A percentile compares a stretch with the other conserved stretches of the same genome.
Evolutionary conservation across 1,140 invertebrate species (phyloP).

Genomic region (Mycetomoellerius zeteki): DNA sequence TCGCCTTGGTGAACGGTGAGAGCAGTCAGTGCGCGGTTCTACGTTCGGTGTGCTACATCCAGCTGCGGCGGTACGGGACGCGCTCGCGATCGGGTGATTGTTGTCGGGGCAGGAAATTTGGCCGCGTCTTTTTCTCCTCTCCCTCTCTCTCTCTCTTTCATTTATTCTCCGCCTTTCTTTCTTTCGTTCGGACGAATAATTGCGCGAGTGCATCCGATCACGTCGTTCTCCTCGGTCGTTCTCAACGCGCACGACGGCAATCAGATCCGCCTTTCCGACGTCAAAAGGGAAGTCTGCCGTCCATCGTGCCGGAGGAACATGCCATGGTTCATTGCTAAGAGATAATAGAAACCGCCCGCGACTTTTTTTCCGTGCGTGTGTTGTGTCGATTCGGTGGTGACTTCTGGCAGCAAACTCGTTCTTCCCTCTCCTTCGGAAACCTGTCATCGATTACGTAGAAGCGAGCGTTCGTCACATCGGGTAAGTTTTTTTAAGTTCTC

Average conservation of each 20-base stretch:
- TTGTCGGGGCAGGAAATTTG: constrained; percentile 58
- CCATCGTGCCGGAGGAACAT: constrained; percentile 66
- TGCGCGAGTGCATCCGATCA: constrained; percentile 58
- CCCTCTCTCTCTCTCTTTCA: constrained; percentile 57
- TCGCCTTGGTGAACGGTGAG: constrained; percentile 83
- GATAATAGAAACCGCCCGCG: constrained; percentile 42
- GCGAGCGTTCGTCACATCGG: constrained; percentile 16
- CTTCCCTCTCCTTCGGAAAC: neutral
- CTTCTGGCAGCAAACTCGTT: neutral
- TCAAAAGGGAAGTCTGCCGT: neutral
- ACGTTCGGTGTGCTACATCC: constrained; percentile 73
- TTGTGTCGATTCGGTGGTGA: constrained; percentile 11
- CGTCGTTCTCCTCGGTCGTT: constrained; percentile 15
- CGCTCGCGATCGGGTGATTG: constrained; percentile 69
- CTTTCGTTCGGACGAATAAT: constrained; percentile 31
- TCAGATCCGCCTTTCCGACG: neutral
- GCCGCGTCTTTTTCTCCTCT: constrained; percentile 55
- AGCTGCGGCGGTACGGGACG: constrained; percentile 73
- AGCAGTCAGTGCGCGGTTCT: constrained; percentile 84
- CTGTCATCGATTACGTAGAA: constrained; percentile 35
- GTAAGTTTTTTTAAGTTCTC: constrained; percentile 19
- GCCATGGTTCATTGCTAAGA: constrained; percentile 56
- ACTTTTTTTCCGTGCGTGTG: neutral
- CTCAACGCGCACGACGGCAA: constrained; percentile 32
- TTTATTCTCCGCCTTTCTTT: constrained; percentile 1